Evolutionary conservation across 2,888 invertebrate species (phyloP).

Genomic region (Apeira syringaria): DNA sequence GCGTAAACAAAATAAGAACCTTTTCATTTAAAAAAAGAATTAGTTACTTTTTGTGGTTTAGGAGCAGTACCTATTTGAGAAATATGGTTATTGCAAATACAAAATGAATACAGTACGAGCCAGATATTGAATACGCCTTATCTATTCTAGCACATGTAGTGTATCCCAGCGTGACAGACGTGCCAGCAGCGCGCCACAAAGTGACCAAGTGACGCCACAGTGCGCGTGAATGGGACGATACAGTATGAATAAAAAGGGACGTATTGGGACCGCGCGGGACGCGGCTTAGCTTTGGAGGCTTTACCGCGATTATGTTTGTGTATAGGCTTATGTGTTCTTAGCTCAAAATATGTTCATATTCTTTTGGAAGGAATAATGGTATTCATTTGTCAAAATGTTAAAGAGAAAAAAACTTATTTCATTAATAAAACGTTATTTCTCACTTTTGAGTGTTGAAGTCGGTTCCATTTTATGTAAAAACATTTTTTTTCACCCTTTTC

Average conservation of each 20-base stretch:
- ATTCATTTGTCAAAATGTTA: not conserved
- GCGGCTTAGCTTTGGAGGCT: conserved; percentile 50
- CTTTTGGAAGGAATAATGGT: not conserved
- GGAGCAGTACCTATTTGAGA: no score
- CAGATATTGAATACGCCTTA: no score
- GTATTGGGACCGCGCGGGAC: conserved; percentile 45
- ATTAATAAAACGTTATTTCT: no score
- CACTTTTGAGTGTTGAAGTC: no score
- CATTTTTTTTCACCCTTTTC: no score
- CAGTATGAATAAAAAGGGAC: conserved; percentile 53
- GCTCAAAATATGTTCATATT: conserved; percentile 15
- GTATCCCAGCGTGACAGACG: conserved; percentile 20
- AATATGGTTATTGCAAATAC: no score
- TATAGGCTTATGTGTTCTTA: conserved; percentile 31
- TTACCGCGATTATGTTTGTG: conserved; percentile 38
- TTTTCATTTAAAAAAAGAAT: no score
- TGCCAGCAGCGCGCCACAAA: conserved; percentile 56
- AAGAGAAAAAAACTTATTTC: no score
- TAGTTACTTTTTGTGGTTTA: no score
- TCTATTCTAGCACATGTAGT: conserved; percentile 38
- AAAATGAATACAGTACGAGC: no score
- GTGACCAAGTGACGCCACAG: conserved; percentile 66
- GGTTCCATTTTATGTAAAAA: no score
- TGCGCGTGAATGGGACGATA: conserved; percentile 57
- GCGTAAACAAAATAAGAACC: no score